Conservation (phyloP, 2,113 vertebrate species). For the Gorsachius goisagi region DNA sequence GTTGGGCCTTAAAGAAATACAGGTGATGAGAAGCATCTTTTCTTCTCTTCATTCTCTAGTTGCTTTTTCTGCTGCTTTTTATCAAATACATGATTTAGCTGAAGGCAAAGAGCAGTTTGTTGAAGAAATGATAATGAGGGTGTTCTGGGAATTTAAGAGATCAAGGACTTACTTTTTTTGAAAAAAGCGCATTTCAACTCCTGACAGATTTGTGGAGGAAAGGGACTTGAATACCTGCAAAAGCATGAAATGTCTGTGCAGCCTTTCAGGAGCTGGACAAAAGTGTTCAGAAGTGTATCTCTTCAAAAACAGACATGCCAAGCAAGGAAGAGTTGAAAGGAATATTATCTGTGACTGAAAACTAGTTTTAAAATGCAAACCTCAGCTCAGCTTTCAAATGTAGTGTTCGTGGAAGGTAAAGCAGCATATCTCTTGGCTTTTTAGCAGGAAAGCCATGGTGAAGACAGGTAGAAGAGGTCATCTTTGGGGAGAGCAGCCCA, state of each 20-base stretch:
- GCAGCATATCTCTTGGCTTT: background rate
- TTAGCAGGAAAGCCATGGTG: background rate
- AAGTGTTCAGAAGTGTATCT: background rate
- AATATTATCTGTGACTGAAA: background rate
- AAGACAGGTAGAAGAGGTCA: background rate
- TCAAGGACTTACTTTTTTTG: background rate
- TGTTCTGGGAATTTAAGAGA: background rate
- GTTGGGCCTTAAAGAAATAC: background rate
- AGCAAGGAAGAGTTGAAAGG: background rate
- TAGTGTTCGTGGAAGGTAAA: background rate
- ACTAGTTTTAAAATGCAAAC: background rate
- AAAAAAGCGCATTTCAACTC: background rate
- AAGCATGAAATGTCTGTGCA: background rate
- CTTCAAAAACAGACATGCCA: background rate
- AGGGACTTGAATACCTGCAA: background rate
- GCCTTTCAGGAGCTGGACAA: background rate
- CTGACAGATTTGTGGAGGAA: background rate
- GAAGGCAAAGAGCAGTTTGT: background rate
- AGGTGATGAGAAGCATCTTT: background rate
- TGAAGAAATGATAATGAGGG: background rate
- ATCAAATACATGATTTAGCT: background rate
- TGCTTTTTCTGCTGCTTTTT: background rate
- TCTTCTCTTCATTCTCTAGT: background rate
- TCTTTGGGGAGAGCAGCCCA: background rate
- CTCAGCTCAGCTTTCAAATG: background rate